Evolutionary conservation across 1,140 invertebrate genomes (phyloP).

Genomic region (Polypedilum vanderplanki): DNA sequence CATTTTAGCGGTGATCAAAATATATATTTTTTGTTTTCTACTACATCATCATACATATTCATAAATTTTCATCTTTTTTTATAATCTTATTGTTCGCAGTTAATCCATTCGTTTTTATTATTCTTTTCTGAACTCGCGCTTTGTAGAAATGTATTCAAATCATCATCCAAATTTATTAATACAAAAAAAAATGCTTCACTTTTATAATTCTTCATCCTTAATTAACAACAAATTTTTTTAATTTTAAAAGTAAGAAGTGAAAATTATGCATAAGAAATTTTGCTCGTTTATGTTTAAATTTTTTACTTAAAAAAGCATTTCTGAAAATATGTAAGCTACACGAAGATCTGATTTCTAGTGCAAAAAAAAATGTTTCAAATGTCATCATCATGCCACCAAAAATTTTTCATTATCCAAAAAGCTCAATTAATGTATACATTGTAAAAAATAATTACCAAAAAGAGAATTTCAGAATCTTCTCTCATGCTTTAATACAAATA

Average conservation of each 20-base stretch:
- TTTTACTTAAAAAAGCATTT: neutral
- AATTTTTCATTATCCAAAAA: neutral
- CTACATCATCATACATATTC: too few species aligned
- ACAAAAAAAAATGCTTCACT: neutral
- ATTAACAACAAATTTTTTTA: neutral
- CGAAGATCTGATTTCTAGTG: slow-evolving; percentile 16
- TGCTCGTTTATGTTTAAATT: neutral
- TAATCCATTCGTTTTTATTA: neutral
- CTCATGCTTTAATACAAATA: neutral
- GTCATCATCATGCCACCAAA: neutral
- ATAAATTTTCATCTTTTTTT: too few species aligned
- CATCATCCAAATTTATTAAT: neutral
- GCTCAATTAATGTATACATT: neutral
- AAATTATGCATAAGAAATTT: neutral
- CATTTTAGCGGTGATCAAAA: slow-evolving; percentile 12
- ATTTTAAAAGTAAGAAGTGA: neutral
- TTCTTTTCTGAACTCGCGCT: neutral
- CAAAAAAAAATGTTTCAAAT: neutral
- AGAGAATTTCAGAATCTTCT: neutral
- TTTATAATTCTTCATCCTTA: neutral
- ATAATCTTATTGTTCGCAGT: neutral
- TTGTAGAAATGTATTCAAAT: neutral
- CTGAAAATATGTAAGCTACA: slow-evolving; percentile 18
- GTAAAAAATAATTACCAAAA: neutral
- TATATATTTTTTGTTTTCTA: neutral